phyloP scores from a whole-genome alignment of 2,888 invertebrate species.

The Linnaemya vulpina region DNA sequence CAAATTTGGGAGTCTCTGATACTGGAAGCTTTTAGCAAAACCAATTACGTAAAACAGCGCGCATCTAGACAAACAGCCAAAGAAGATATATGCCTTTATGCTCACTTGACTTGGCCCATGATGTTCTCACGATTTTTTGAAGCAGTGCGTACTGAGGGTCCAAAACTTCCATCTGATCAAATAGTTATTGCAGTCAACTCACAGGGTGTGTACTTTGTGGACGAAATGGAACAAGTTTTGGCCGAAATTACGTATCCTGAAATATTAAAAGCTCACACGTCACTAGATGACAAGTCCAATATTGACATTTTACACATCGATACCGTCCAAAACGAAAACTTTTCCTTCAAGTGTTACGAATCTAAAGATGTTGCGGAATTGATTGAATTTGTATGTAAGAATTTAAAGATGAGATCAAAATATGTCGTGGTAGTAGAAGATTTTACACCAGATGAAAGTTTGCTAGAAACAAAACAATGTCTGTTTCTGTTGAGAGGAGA shows the following conservation, averaged over 20 bases:
- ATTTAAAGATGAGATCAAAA: slow-evolving; percentile 92
- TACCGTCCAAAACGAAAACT: slow-evolving; percentile 94
- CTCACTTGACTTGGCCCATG: slow-evolving; percentile 96
- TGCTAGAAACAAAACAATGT: slow-evolving; percentile 84
- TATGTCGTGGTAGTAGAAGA: slow-evolving; percentile 91
- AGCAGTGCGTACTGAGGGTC: slow-evolving; percentile 90
- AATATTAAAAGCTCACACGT: slow-evolving; percentile 87
- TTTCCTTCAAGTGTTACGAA: slow-evolving; percentile 94
- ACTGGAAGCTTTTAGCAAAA: slow-evolving; percentile 88
- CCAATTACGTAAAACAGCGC: slow-evolving; percentile 88
- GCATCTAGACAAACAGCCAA: slow-evolving; percentile 88
- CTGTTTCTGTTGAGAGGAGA: slow-evolving; percentile 89
- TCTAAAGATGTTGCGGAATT: slow-evolving; percentile 93
- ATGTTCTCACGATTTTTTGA: slow-evolving; percentile 97
- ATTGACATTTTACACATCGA: slow-evolving; percentile 89
- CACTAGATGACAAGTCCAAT: slow-evolving; percentile 84
- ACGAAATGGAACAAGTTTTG: slow-evolving; percentile 95
- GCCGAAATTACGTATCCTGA: slow-evolving; percentile 94
- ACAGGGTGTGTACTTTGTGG: slow-evolving; percentile 95
- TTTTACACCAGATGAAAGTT: slow-evolving; percentile 80
- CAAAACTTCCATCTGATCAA: slow-evolving; percentile 87
- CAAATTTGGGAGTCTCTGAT: slow-evolving; percentile 89
- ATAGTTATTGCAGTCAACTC: slow-evolving; percentile 97
- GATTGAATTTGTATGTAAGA: slow-evolving; percentile 92
- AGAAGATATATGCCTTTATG: slow-evolving; percentile 95